Conservation (phyloP, 1,140 invertebrate genomes). For the Lerema accius region DNA sequence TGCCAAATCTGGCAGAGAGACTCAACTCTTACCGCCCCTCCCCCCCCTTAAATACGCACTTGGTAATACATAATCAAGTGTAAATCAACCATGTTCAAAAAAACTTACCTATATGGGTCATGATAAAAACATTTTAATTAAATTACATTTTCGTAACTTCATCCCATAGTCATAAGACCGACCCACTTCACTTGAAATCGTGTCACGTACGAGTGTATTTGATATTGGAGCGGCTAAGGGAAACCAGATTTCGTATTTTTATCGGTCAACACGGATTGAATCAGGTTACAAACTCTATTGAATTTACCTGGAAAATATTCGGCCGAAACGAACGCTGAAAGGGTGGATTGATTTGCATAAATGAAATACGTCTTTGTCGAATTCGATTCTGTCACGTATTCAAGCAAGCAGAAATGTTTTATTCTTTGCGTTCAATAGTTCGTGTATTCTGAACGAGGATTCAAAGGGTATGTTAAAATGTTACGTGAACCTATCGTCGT, state of each 20-base stretch:
- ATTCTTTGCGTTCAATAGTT: background rate
- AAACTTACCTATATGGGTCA: too few species aligned
- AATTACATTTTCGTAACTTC: too few species aligned
- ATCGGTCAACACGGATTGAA: constrained; percentile 28
- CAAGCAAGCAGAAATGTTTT: background rate
- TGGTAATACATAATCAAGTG: too few species aligned
- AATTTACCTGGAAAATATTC: constrained; percentile 21
- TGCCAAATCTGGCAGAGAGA: too few species aligned
- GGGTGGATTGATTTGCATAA: constrained; percentile 15
- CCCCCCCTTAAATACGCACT: too few species aligned
- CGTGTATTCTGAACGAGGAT: background rate
- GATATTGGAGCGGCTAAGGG: constrained; percentile 17
- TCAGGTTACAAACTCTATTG: constrained; percentile 31
- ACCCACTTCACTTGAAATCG: constrained; percentile 4
- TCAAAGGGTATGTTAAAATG: too few species aligned
- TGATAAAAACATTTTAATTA: too few species aligned
- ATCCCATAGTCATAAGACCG: background rate
- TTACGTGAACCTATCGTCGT: too few species aligned
- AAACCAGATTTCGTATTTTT: constrained; percentile 19
- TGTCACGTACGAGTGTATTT: constrained; percentile 27
- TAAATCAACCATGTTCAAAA: too few species aligned
- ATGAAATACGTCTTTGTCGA: constrained; percentile 1
- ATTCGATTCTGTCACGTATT: background rate
- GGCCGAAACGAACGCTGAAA: background rate
- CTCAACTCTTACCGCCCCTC: too few species aligned